Conservation (phyloP, 1,140 invertebrate species). For the Pemphigus obesinymphae region DNA sequence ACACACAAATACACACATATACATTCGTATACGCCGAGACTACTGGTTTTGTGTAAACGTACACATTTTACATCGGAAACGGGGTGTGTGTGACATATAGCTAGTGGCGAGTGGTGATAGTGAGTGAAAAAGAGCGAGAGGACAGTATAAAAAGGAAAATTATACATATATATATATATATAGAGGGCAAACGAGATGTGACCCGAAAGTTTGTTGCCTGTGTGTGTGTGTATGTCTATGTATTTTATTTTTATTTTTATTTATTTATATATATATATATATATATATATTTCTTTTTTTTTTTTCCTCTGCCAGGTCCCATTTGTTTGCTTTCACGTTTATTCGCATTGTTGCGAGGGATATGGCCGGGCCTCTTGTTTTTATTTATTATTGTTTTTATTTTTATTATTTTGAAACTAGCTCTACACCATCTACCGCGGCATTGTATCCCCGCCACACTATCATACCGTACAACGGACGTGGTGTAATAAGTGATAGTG, state of each 20-base stretch:
- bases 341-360: conserved; percentile 34
- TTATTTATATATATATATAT: too few relatives aligned
- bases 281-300: not conserved
- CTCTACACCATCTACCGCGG: not conserved
- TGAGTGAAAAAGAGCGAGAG: not conserved
- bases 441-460: not conserved
- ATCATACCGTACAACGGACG: not conserved
- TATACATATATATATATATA: not conserved
- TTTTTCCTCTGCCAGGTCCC: not conserved
- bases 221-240: not conserved
- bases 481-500: too few relatives aligned
- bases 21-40: not conserved
- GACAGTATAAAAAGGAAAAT: not conserved
- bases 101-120: not conserved
- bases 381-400: conserved; percentile 35
- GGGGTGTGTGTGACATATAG: not conserved
- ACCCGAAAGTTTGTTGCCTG: conserved; percentile 25
- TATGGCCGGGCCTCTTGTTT: conserved; percentile 1
- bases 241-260: not conserved
- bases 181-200: conserved; percentile 10
- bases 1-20: not conserved
- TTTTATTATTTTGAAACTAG: too few relatives aligned
- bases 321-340: conserved; percentile 29
- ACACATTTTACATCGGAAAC: conserved; percentile 13
- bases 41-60: conserved; percentile 30